Percentiles rank a stretch among this genome's conserved stretches.
Conservation (phyloP, 2,797 vertebrate species). For the Gambusia yucatana region DNA sequence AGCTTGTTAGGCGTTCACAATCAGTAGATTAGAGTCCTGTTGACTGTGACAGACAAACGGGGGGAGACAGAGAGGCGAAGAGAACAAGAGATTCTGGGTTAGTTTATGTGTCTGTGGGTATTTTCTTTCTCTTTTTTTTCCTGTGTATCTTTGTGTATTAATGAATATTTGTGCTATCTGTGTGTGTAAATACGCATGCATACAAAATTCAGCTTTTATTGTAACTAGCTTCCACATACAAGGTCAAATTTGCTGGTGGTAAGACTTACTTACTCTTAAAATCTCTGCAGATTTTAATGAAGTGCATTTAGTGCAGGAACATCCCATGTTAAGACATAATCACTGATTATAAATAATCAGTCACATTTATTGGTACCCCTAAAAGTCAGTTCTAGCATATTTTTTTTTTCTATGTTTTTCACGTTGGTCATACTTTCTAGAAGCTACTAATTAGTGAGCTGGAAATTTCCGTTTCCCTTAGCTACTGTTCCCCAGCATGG, state of each 20-base stretch:
- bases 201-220: neutral
- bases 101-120: conserved; percentile 21
- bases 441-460: neutral
- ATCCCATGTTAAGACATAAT: neutral
- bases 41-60: conserved; percentile 46
- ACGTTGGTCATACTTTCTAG: neutral
- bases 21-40: conserved; percentile 66
- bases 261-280: neutral
- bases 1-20: conserved; percentile 84
- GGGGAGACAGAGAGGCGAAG: conserved; percentile 16
- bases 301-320: neutral
- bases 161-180: conserved; percentile 35
- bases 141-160: conserved; percentile 40
- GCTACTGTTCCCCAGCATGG: neutral
- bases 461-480: neutral
- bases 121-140: neutral
- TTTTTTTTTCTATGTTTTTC: neutral
- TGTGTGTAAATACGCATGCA: conserved; percentile 13
- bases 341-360: neutral
- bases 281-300: neutral
- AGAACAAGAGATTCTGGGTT: conserved; percentile 29
- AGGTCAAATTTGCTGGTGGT: neutral
- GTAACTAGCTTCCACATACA: neutral
- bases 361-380: neutral
- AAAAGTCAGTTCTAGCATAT: neutral